Evolutionary conservation across 2,888 invertebrate genomes (phyloP), one percentile per base, ranked within the genome.

Genomic region (Apamea anceps): DNA sequence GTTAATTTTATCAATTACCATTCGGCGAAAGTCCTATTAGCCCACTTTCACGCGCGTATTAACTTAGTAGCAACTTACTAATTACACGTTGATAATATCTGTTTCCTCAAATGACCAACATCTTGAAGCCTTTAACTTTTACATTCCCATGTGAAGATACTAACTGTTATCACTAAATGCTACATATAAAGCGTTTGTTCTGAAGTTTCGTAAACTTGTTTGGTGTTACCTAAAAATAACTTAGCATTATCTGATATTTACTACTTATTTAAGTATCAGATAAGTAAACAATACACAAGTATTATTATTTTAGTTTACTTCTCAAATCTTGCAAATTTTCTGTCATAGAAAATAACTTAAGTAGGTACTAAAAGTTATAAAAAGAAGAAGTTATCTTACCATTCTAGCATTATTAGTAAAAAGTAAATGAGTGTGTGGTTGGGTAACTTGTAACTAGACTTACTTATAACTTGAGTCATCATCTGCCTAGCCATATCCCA

Each of bases 11-110:
- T 32, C 63, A 72, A 77, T 75, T 63, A 71, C 42, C 45, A 70
- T 75, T 70, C 57, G 86, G 87, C 90, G 91, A 92, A 93, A 91
- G 90, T 87, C 75, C 63, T 74, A 79, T 71, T 88, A 91, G 82
- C 86, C 90, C 85, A 93, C 93, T 93, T 93, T 92, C 93, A 90
- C 90, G 80, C 77, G 77, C 71, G 74, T 75, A 77, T 68, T 77
- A 75, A 85, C 80, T 77, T 81, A 57, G 70, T 79, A 57, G 62
- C 72, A 65, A 83, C 37, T 71, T 63, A 76, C 25, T 68, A 85
- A 82, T 88, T 79, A 84, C 81, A 81, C 72, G 72, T 85, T 77
- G 67, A 73, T 81, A 76, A 25, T 71, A 71, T 75, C 48, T 12
- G 51, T 70, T 76, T 81, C 68, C 57, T 79, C 65, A 42, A 57